Evolutionary conservation across 2,113 vertebrate genomes (phyloP).

Genomic region (Mystacornis crossleyi): DNA sequence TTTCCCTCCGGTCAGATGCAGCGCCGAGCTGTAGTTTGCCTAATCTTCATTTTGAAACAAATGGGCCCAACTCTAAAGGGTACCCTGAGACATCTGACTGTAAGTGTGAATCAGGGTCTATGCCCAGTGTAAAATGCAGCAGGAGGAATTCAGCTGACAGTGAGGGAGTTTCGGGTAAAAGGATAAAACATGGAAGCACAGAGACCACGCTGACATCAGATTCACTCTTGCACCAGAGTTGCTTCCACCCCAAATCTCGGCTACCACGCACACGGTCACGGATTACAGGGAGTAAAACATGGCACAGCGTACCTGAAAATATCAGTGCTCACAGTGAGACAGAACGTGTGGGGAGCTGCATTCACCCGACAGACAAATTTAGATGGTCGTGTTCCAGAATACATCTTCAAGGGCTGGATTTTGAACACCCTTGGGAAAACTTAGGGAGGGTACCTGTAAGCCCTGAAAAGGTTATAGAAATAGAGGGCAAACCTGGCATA

Average conservation of each 20-base stretch:
- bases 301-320: conserved; percentile 64
- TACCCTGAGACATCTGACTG: not conserved
- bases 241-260: not conserved
- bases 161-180: not conserved
- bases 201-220: not conserved
- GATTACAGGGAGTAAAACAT: conserved; percentile 6
- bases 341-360: not conserved
- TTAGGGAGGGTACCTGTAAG: not conserved
- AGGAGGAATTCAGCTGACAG: not conserved
- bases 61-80: not conserved
- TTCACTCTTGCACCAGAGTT: not conserved
- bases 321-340: not conserved
- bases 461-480: not conserved
- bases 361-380: not conserved
- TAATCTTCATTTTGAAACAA: conserved; percentile 49
- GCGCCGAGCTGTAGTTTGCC: conserved; percentile 63
- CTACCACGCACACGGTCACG: not conserved
- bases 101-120: conserved; percentile 4
- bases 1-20: not conserved
- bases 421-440: not conserved
- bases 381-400: conserved; percentile 52
- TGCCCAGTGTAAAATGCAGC: not conserved
- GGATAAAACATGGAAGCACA: not conserved
- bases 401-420: conserved; percentile 35
- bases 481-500: not conserved